Evolutionary conservation across 2,113 vertebrate genomes (phyloP).

Genomic region (Gnathonemus longibarbis): DNA sequence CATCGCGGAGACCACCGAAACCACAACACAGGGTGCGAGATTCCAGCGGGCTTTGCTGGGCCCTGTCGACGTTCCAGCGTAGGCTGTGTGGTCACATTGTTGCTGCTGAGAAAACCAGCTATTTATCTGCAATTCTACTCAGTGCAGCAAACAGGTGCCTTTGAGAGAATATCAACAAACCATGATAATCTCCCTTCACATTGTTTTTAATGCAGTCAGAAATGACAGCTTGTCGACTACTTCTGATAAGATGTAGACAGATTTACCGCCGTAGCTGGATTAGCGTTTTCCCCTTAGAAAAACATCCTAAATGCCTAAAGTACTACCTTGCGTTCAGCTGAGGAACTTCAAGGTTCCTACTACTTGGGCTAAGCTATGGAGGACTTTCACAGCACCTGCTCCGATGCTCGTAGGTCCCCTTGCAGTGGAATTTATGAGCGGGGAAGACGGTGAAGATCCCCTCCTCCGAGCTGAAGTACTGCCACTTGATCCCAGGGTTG

Average conservation of each 20-base stretch:
- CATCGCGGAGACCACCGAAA: conserved; percentile 18
- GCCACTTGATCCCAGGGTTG: conserved; percentile 97
- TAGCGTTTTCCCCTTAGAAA: neutral
- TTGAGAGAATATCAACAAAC: neutral
- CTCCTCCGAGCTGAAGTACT: conserved; percentile 98
- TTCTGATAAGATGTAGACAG: neutral
- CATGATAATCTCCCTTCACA: neutral
- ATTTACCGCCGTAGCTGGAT: neutral
- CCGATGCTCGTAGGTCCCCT: conserved; percentile 89
- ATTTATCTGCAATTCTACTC: conserved; percentile 31
- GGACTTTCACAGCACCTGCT: conserved; percentile 69
- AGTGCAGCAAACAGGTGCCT: conserved; percentile 24
- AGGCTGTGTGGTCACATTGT: conserved; percentile 45
- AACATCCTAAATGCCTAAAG: neutral
- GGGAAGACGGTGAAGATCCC: conserved; percentile 97
- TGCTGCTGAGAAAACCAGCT: conserved; percentile 39
- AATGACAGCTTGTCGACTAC: neutral
- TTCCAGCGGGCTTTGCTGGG: conserved; percentile 48
- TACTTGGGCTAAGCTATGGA: neutral
- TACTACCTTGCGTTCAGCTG: neutral
- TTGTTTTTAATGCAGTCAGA: neutral
- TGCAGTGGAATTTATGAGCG: conserved; percentile 96
- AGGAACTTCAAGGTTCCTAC: neutral
- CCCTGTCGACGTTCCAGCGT: conserved; percentile 46
- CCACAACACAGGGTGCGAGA: conserved; percentile 52